Conservation (phyloP, 2,888 invertebrate genomes). For the Nomada ferruginata region DNA sequence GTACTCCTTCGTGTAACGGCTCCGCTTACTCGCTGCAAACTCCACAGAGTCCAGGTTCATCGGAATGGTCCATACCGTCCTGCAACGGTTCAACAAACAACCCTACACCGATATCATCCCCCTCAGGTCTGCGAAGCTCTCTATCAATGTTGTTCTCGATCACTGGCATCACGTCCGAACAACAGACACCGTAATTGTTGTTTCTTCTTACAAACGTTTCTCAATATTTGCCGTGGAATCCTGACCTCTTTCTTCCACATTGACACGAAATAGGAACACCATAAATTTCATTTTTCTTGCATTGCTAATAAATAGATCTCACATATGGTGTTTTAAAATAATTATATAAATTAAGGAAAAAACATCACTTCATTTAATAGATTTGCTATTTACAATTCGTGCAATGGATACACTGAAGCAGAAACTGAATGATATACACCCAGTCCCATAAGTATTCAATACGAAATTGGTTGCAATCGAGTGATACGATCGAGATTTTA, state of each 20-base stretch:
- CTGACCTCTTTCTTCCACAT: not conserved
- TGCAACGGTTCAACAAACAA: slow-evolving; percentile 70
- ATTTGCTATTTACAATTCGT: not conserved
- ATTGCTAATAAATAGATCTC: too few relatives aligned
- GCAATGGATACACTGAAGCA: not conserved
- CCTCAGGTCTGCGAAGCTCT: slow-evolving; percentile 81
- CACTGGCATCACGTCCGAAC: slow-evolving; percentile 79
- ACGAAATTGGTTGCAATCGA: too few relatives aligned
- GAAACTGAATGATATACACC: not conserved
- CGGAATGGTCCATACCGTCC: slow-evolving; percentile 79
- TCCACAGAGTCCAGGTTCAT: slow-evolving; percentile 73
- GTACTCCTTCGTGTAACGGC: slow-evolving; percentile 64
- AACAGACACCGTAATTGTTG: slow-evolving; percentile 78
- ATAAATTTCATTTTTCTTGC: not conserved
- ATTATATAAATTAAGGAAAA: not conserved
- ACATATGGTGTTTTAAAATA: not conserved
- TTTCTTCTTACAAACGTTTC: slow-evolving; percentile 65
- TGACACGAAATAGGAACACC: slow-evolving; percentile 6
- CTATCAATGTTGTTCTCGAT: slow-evolving; percentile 82
- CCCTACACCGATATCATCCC: slow-evolving; percentile 70
- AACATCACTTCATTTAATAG: not conserved
- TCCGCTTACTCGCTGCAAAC: slow-evolving; percentile 67
- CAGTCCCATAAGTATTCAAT: too few relatives aligned
- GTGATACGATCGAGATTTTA: too few relatives aligned
- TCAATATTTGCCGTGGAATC: not conserved